Evolutionary conservation across 1,140 invertebrate genomes (phyloP).

Genomic region (Leptinotarsa lineolata): DNA sequence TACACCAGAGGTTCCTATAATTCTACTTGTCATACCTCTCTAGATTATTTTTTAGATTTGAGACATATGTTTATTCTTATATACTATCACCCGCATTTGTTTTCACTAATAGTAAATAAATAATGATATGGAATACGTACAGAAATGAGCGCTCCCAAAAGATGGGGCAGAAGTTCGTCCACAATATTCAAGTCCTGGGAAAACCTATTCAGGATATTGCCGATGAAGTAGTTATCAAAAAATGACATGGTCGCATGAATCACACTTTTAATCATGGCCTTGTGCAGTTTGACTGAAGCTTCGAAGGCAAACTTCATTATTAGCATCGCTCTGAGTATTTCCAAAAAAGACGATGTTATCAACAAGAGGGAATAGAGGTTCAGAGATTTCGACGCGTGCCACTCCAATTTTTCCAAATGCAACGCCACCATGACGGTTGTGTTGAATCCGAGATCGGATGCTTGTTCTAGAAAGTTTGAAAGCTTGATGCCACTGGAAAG

Average conservation of each 20-base stretch:
- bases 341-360: conserved; percentile 17
- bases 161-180: conserved; percentile 40
- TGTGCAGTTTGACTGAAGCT: conserved; percentile 43
- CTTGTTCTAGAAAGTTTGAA: not conserved
- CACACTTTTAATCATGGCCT: conserved; percentile 39
- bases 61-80: too few relatives aligned
- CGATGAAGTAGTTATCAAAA: conserved; percentile 47
- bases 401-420: not conserved
- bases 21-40: too few relatives aligned
- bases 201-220: conserved; percentile 49
- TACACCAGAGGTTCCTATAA: too few relatives aligned
- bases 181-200: conserved; percentile 45
- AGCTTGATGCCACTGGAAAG: not conserved
- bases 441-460: not conserved
- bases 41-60: too few relatives aligned
- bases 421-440: not conserved
- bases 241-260: conserved; percentile 44
- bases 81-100: too few relatives aligned
- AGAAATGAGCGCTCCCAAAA: conserved; percentile 30
- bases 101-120: too few relatives aligned
- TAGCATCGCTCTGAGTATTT: conserved; percentile 23
- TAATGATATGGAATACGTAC: conserved; percentile 15
- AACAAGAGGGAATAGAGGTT: not conserved
- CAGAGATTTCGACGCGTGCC: not conserved
- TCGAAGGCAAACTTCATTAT: conserved; percentile 32